A percentile compares a stretch with the other conserved stretches of the same genome.
Evolutionary conservation across 2,888 invertebrate species (phyloP).

Genomic region (Bombylius major): DNA sequence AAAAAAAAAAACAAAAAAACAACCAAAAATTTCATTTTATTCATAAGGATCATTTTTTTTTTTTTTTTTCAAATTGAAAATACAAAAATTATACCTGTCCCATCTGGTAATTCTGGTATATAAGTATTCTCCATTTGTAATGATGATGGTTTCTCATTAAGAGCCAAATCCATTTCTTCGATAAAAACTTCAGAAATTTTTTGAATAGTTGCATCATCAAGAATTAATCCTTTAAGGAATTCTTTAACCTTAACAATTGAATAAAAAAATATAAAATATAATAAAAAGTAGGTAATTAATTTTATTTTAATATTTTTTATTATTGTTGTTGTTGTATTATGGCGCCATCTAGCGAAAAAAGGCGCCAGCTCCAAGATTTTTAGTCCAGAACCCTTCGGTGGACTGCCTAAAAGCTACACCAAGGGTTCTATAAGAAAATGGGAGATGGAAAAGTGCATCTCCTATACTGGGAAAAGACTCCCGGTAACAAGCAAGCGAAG

Average conservation of each 20-base stretch:
- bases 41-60: neutral
- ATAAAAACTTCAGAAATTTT: conserved; percentile 46
- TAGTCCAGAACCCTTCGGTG: no score
- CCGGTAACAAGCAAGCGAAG: no score
- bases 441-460: no score
- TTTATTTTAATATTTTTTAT: no score
- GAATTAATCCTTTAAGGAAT: conserved; percentile 16
- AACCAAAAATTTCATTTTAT: neutral
- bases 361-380: no score
- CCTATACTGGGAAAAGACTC: no score
- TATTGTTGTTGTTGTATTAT: no score
- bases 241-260: conserved; percentile 18
- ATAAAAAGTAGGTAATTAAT: neutral
- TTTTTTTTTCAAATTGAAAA: neutral
- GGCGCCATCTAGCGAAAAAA: no score
- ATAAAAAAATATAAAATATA: conserved; percentile 1
- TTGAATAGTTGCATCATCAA: conserved; percentile 35
- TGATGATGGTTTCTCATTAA: conserved; percentile 49
- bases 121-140: conserved; percentile 68
- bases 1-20: neutral
- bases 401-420: no score
- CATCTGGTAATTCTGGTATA: conserved; percentile 57
- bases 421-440: no score
- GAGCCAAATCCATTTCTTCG: conserved; percentile 50
- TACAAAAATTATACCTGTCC: conserved; percentile 44